A percentile compares a stretch with the other conserved stretches of the same genome.
Conservation (phyloP, 2,888 invertebrate genomes). For the Deroplatys truncata region DNA sequence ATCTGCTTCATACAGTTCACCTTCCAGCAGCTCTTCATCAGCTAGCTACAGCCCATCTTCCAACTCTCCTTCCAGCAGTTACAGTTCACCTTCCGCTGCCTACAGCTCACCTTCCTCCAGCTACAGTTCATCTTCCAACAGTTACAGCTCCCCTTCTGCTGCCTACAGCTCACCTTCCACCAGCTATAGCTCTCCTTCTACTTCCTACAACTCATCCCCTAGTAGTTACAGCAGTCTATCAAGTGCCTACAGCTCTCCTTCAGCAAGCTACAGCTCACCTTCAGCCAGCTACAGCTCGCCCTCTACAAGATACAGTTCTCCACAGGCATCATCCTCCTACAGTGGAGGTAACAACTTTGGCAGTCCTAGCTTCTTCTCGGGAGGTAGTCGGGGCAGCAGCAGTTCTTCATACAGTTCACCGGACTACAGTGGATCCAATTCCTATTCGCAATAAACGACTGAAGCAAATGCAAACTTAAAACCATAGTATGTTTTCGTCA, state of each 20-base stretch:
- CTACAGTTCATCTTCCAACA: slow-evolving; percentile 5
- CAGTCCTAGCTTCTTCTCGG: background rate
- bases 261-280: slow-evolving; percentile 17
- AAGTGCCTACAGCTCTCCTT: background rate
- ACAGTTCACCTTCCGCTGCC: slow-evolving; percentile 8
- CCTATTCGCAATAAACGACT: background rate
- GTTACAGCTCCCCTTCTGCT: slow-evolving; percentile 11
- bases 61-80: slow-evolving; percentile 18
- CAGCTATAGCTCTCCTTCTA: background rate
- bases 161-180: background rate
- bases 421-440: background rate
- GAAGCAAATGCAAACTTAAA: background rate
- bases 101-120: background rate
- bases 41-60: background rate
- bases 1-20: slow-evolving; percentile 17
- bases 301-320: background rate
- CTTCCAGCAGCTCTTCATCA: background rate
- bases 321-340: background rate
- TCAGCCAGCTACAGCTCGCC: slow-evolving; percentile 4
- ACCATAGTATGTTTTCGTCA: background rate
- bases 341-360: background rate
- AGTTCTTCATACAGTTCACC: background rate
- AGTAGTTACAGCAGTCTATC: background rate
- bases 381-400: background rate
- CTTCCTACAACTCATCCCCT: slow-evolving; percentile 7